A percentile compares a stretch with the other conserved stretches of the same genome.
Evolutionary conservation across 2,888 invertebrate species (phyloP).

Genomic region (Mallateleia sp.): DNA sequence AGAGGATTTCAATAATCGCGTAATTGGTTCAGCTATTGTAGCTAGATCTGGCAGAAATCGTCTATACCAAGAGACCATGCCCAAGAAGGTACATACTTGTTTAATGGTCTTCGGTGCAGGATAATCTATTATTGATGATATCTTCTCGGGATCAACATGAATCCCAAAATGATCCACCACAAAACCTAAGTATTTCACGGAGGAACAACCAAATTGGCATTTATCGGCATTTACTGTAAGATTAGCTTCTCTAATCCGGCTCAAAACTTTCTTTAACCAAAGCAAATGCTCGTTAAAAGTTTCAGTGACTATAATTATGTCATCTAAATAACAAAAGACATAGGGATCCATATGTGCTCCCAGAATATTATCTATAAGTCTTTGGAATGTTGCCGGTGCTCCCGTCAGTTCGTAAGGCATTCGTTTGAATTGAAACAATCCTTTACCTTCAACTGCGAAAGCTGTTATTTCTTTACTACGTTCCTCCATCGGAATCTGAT

Average conservation of each 20-base stretch:
- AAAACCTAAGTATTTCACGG: no score
- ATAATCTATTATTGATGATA: neutral
- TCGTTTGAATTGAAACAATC: slow-evolving; percentile 81
- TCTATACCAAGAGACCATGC: neutral
- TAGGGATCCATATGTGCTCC: neutral
- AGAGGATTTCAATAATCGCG: neutral
- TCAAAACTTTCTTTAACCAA: neutral
- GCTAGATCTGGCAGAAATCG: neutral
- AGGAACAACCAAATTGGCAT: no score
- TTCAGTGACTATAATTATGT: neutral
- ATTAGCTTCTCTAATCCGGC: no score
- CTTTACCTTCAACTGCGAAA: slow-evolving; percentile 81
- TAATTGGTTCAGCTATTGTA: neutral
- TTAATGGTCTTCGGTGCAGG: neutral
- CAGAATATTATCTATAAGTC: slow-evolving; percentile 15
- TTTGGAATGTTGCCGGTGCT: slow-evolving; percentile 82
- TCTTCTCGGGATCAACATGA: neutral
- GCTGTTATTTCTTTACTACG: slow-evolving; percentile 80
- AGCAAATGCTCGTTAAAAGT: neutral
- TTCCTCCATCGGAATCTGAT: slow-evolving; percentile 80
- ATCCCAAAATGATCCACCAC: no score
- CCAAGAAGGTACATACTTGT: neutral
- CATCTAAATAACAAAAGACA: neutral
- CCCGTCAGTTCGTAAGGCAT: slow-evolving; percentile 83
- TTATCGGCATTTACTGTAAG: no score